These are phyloP conservation scores for Rhinoderma darwinii DNA, from an alignment of 2,113 vertebrate genomes.

Conservation along the genomic window DNA sequence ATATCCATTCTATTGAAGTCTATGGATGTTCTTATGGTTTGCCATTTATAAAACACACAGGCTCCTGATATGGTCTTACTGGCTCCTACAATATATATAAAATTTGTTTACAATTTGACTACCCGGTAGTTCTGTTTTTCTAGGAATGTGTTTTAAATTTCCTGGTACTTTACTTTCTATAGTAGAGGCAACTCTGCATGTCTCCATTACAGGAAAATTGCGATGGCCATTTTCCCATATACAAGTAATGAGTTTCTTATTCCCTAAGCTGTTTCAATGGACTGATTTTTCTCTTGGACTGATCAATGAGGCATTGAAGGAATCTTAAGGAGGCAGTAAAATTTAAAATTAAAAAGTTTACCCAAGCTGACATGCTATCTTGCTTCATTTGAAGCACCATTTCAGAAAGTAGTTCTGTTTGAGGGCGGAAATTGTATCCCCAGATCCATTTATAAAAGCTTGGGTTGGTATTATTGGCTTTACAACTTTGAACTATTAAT, in stretches of 20 bases:
- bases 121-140: background rate
- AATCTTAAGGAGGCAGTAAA: background rate
- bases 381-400: background rate
- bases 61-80: background rate
- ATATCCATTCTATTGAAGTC: too few species aligned
- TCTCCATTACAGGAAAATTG: background rate
- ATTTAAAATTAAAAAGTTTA: background rate
- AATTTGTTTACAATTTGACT: background rate
- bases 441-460: background rate
- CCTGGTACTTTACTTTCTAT: background rate
- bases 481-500: background rate
- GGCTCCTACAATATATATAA: background rate
- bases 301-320: slow-evolving; percentile 7
- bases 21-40: background rate
- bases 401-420: background rate
- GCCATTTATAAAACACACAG: background rate
- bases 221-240: background rate
- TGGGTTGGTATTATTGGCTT: background rate
- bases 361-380: background rate
- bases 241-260: background rate
- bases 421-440: background rate
- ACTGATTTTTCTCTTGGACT: slow-evolving; percentile 1
- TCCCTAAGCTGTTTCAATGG: background rate
- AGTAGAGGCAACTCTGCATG: background rate
- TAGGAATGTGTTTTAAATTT: background rate